Evolutionary conservation across 2,797 vertebrate genomes (phyloP), one percentile per base, ranked within the genome.

Genomic region (Epinephelus coioides): DNA sequence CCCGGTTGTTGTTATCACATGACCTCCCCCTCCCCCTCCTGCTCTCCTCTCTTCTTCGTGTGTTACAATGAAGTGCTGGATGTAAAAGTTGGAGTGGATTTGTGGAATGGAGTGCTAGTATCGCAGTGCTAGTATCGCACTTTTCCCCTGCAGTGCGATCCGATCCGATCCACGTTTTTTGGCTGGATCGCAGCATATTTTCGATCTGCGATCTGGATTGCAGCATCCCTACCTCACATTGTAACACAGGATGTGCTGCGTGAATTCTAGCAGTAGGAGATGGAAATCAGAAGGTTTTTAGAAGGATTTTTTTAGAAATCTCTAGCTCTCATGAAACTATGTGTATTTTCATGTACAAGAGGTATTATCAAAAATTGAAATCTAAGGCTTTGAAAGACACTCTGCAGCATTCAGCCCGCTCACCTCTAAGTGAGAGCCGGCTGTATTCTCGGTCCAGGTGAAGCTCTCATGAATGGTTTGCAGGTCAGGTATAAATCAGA

Each of bases 401-500:
- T 83, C 34, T 15, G 40, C 54, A 27, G 23, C n/a, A 3, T 72
- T 59, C 23, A 9, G 19, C 53, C 49, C 6, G 46, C 49, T 81
- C 50, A 19, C 43, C 55, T 76, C 21, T 72, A 13, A 72, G 72
- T 23, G 66, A 79, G 63, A 71, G 23, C 5, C 14, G 13, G 30
- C n/a, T 65, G 38, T 46, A 13, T 50, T 83, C 18, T 68, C 8
- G 18, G 60, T 55, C 62, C 68, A 71, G 54, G 17, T 72, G 62
- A 77, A 71, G 54, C 69, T 71, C 62, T 88, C 30, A 7, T 65
- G 19, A 76, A 77, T 25, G 43, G 56, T 71, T 79, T 30, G 44
- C 60, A 49, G 84, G 69, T 85, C 82, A 81, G 69, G 40, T 83
- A 69, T 67, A 69, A 68, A 73, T 83, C 69, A 69, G 59, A 74